Evolutionary conservation across 2,888 invertebrate genomes (phyloP).

Genomic region (Lepas anatifera): DNA sequence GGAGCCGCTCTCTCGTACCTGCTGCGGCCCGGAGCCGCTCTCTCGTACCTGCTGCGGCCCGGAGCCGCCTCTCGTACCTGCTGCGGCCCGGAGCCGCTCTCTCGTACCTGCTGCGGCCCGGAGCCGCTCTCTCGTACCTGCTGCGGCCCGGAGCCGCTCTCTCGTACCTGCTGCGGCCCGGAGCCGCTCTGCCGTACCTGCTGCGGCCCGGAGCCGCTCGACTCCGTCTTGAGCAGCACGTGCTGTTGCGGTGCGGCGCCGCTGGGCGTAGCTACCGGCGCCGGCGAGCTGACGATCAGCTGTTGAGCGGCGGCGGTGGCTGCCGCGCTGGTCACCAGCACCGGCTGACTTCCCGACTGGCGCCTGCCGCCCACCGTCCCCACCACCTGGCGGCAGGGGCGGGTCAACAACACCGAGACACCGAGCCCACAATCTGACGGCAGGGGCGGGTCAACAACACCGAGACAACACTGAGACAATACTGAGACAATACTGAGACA

Average conservation of each 20-base stretch:
- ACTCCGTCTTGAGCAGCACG: too few species aligned
- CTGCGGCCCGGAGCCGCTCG: too few species aligned
- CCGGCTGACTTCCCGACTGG: not conserved
- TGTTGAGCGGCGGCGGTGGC: not conserved
- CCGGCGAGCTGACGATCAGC: not conserved
- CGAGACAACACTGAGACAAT: too few species aligned
- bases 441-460: too few species aligned
- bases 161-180: not conserved
- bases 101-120: not conserved
- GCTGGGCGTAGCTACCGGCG: not conserved
- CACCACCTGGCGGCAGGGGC: not conserved
- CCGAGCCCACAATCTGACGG: too few species aligned
- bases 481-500: too few species aligned
- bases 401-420: too few species aligned
- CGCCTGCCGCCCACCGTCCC: not conserved
- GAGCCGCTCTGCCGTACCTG: not conserved
- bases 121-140: not conserved
- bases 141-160: not conserved
- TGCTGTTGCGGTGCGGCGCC: too few species aligned
- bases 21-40: not conserved
- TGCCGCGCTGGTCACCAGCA: not conserved
- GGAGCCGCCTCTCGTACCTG: not conserved
- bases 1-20: not conserved
- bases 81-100: not conserved
- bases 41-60: not conserved